Conservation (phyloP, 2,797 vertebrate genomes). For the Tinamus major region DNA sequence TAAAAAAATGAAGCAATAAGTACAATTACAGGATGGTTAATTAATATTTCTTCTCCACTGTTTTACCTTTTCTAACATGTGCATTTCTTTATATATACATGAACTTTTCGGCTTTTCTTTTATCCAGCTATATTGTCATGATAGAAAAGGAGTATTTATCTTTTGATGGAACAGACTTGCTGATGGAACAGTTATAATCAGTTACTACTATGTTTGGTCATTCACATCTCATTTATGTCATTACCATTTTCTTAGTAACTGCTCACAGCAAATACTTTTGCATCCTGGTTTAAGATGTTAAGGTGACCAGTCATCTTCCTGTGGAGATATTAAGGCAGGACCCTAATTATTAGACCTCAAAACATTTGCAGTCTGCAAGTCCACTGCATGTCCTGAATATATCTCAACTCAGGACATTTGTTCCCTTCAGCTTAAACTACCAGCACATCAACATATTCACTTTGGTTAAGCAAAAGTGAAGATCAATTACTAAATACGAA, state of each 20-base stretch:
- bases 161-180: background rate
- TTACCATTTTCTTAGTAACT: background rate
- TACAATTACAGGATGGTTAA: background rate
- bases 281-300: background rate
- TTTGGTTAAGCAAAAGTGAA: background rate
- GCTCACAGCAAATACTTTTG: no score
- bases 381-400: background rate
- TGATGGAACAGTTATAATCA: background rate
- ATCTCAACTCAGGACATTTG: no score
- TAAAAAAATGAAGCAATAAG: background rate
- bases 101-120: background rate
- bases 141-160: background rate
- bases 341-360: background rate
- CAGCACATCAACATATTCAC: no score
- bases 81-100: background rate
- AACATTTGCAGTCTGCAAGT: background rate
- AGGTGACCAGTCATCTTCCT: background rate
- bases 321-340: background rate
- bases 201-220: background rate
- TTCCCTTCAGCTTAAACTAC: background rate
- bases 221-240: background rate
- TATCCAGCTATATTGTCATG: background rate
- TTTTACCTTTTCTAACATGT: background rate
- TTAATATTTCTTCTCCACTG: background rate
- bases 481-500: no score